Evolutionary conservation across 1,140 invertebrate genomes (phyloP).

Genomic region (Chionoecetes opilio): DNA sequence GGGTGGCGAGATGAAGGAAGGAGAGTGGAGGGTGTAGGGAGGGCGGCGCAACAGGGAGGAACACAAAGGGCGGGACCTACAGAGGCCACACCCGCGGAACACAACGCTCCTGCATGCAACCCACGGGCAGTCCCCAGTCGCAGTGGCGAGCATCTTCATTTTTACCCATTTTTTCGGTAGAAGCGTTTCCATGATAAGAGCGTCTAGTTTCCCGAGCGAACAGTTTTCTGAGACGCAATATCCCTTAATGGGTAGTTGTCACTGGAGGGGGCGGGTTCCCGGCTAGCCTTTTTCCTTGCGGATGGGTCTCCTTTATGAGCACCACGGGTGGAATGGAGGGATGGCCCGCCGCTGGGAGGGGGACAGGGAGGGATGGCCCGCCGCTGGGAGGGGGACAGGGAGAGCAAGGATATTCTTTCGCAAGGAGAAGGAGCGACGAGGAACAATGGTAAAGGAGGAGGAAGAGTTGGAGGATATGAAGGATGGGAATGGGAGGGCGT

Average conservation of each 20-base stretch:
- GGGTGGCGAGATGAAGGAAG: too few relatives aligned
- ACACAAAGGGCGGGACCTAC: not conserved
- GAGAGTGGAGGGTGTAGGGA: too few relatives aligned
- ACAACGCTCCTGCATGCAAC: not conserved
- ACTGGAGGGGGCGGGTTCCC: slow-evolving; percentile 37
- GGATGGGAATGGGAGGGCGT: not conserved
- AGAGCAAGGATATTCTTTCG: slow-evolving; percentile 13
- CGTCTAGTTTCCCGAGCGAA: slow-evolving; percentile 62
- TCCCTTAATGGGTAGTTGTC: slow-evolving; percentile 63
- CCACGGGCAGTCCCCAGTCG: not conserved
- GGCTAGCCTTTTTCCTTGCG: slow-evolving; percentile 56
- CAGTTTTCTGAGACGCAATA: slow-evolving; percentile 65
- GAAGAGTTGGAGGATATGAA: not conserved
- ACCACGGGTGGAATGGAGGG: slow-evolving; percentile 25
- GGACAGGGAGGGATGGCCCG: not conserved
- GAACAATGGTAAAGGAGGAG: not conserved
- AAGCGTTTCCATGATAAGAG: slow-evolving; percentile 63
- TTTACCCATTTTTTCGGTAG: not conserved
- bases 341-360: not conserved
- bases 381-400: not conserved
- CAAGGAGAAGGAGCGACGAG: not conserved
- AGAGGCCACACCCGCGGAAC: not conserved
- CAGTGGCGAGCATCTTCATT: not conserved
- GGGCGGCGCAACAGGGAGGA: not conserved
- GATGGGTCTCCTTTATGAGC: slow-evolving; percentile 60